Evolutionary conservation across 2,888 invertebrate species (phyloP).

Genomic region (Parnassius mnemosyne): DNA sequence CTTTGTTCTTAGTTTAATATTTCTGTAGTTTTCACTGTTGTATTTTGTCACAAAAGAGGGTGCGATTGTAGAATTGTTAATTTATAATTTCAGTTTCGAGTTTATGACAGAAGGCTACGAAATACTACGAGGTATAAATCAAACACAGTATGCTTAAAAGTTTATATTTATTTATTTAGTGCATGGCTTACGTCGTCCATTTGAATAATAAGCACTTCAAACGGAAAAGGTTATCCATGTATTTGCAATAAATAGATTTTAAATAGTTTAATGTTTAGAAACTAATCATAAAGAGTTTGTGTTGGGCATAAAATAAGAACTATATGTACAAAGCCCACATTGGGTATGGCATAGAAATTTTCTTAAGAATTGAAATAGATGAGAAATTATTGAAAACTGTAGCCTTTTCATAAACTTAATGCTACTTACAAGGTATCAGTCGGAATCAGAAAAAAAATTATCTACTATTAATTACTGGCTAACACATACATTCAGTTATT

Average conservation of each 20-base stretch:
- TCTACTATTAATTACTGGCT: conserved; percentile 63
- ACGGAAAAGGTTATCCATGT: conserved; percentile 77
- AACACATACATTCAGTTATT: conserved; percentile 37
- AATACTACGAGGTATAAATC: conserved; percentile 18
- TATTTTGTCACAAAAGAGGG: too few relatives aligned
- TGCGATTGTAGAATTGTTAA: too few relatives aligned
- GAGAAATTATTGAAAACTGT: conserved; percentile 1
- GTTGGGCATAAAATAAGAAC: conserved; percentile 45
- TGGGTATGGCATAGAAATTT: conserved; percentile 43
- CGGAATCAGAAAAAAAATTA: conserved; percentile 59
- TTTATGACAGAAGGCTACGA: too few relatives aligned
- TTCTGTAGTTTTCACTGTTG: too few relatives aligned
- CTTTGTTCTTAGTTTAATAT: too few relatives aligned
- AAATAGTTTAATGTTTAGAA: conserved; percentile 40
- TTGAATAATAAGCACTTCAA: conserved; percentile 57
- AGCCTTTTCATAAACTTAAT: conserved; percentile 39
- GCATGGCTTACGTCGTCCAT: conserved; percentile 76
- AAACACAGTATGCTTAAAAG: conserved; percentile 34
- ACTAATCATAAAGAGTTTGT: conserved; percentile 48
- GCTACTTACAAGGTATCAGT: conserved; percentile 76
- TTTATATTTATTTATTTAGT: conserved; percentile 50
- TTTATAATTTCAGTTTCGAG: too few relatives aligned
- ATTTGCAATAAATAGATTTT: conserved; percentile 63
- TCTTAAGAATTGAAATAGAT: conserved; percentile 4
- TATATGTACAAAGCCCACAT: conserved; percentile 68